Conservation (phyloP, 2,888 invertebrate genomes). For the Lycia hirtaria region DNA sequence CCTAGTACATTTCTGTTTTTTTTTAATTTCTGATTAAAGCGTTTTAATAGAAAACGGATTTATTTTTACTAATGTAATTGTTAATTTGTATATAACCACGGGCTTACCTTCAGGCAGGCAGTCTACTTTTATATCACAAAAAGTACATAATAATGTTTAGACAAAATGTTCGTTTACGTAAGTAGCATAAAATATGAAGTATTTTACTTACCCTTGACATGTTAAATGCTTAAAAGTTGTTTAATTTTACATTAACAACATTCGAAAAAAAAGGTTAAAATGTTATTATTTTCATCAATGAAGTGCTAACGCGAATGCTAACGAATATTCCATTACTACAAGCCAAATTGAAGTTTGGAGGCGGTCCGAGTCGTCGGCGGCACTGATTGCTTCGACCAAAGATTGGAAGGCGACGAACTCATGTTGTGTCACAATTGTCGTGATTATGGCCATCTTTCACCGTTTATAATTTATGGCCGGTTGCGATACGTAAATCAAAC, state of each 20-base stretch:
- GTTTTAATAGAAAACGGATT: too few relatives aligned
- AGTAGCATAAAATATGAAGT: background rate
- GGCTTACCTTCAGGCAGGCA: too few relatives aligned
- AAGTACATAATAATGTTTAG: background rate
- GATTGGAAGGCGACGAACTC: constrained; percentile 17
- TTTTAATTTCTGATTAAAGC: too few relatives aligned
- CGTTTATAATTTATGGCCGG: constrained; percentile 1
- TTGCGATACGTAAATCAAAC: constrained; percentile 11
- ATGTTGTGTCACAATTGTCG: constrained; percentile 17
- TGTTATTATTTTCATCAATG: background rate
- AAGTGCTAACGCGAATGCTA: background rate
- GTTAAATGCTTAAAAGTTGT: background rate
- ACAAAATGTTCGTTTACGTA: background rate
- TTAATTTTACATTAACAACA: too few relatives aligned
- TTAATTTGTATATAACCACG: too few relatives aligned
- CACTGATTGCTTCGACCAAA: constrained; percentile 20
- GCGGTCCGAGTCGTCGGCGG: constrained; percentile 6
- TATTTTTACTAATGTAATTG: too few relatives aligned
- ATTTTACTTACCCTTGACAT: background rate
- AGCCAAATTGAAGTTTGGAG: constrained; percentile 19
- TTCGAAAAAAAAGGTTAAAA: too few relatives aligned
- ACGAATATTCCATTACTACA: background rate
- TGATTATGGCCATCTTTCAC: constrained; percentile 12
- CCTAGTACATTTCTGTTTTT: too few relatives aligned
- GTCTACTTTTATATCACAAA: background rate